phyloP scores from a whole-genome alignment of 1,140 invertebrate genomes.

The Drosophila tsacasi region DNA sequence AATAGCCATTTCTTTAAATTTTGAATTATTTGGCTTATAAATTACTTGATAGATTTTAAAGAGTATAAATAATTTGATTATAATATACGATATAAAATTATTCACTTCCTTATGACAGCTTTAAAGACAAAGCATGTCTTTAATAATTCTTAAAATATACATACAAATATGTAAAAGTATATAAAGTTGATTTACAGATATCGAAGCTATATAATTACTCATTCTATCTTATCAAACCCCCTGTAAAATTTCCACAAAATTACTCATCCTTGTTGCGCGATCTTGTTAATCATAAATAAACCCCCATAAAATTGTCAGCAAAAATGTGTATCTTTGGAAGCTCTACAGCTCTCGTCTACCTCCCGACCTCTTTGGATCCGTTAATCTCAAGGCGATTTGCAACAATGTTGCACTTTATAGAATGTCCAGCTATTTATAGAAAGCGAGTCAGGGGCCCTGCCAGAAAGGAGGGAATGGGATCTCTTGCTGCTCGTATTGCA shows the following conservation, averaged over 20 bases:
- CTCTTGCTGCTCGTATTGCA: conserved; percentile 33
- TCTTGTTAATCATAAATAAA: background rate
- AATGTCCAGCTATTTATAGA: conserved; percentile 59
- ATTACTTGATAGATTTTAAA: too few species aligned
- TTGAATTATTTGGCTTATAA: too few species aligned
- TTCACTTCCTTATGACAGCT: too few species aligned
- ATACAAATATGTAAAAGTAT: background rate
- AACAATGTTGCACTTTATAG: conserved; percentile 63
- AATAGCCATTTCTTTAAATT: too few species aligned
- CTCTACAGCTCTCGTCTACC: background rate
- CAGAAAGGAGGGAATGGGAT: conserved; percentile 11
- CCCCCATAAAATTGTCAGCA: conserved; percentile 6
- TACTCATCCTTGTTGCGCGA: background rate
- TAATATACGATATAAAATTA: too few species aligned
- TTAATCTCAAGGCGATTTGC: conserved; percentile 66
- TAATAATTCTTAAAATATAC: background rate
- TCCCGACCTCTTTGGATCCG: conserved; percentile 31
- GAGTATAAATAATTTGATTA: too few species aligned
- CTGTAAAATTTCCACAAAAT: background rate
- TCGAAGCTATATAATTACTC: background rate
- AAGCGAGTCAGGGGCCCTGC: conserved; percentile 9
- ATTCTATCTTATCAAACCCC: background rate
- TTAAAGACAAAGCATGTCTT: background rate
- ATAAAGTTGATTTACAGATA: background rate
- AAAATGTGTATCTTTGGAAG: background rate